A percentile compares a stretch with the other conserved stretches of the same genome.
Conservation (phyloP, 2,797 vertebrate genomes). For the Mus spretus region DNA sequence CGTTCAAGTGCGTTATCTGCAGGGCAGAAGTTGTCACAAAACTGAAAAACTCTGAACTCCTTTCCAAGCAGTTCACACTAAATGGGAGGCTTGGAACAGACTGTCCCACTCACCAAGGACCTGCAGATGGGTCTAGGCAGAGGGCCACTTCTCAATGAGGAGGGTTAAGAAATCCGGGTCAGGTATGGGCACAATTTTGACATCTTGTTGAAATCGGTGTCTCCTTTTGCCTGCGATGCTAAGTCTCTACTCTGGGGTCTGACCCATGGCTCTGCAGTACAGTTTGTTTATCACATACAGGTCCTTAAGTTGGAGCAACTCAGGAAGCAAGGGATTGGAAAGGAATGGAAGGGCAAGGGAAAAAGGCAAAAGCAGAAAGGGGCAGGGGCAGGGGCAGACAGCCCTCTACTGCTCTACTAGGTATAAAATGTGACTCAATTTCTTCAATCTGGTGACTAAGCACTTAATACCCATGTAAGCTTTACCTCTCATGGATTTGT, state of each 20-base stretch:
- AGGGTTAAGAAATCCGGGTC: not conserved
- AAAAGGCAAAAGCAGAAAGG: not conserved
- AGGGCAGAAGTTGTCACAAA: not conserved
- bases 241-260: not conserved
- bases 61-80: not conserved
- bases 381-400: not conserved
- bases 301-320: not conserved
- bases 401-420: not conserved
- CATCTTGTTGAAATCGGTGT: not conserved
- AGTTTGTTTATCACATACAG: not conserved
- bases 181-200: not conserved
- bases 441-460: not conserved
- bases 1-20: not conserved
- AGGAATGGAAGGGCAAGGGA: not conserved
- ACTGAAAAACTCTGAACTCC: not conserved
- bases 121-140: no score
- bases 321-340: not conserved
- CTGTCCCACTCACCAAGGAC: accelerated
- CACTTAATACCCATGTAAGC: not conserved
- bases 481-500: conserved; percentile 47
- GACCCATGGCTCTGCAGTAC: not conserved
- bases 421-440: not conserved
- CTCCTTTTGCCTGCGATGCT: not conserved
- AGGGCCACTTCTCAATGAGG: not conserved
- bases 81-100: accelerated